phyloP scores from a whole-genome alignment of 2,797 vertebrate species.

The Picus viridis region DNA sequence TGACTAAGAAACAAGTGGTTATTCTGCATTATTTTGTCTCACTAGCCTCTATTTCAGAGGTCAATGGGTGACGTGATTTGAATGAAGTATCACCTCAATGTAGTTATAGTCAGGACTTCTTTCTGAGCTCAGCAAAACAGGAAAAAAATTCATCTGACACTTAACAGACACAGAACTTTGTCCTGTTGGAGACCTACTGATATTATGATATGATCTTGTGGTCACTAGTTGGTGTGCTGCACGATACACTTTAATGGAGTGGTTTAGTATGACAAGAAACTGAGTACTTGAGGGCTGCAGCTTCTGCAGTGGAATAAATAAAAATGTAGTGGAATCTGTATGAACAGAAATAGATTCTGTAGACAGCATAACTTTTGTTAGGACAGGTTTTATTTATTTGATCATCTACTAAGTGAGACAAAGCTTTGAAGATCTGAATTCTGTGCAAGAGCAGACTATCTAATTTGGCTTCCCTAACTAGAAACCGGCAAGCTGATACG shows the following conservation, averaged over 20 bases:
- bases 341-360: neutral
- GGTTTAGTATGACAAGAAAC: neutral
- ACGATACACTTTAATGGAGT: neutral
- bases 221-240: neutral
- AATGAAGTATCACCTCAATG: neutral
- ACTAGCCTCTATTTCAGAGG: neutral
- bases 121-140: neutral
- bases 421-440: neutral
- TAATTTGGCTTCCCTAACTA: neutral
- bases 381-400: neutral
- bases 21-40: neutral
- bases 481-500: neutral
- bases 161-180: neutral
- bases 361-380: neutral
- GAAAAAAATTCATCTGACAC: neutral
- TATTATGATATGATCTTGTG: neutral
- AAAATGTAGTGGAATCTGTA: neutral
- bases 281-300: neutral
- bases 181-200: neutral
- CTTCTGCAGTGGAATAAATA: neutral
- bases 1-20: neutral
- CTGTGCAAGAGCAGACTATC: neutral
- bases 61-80: neutral
- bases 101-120: neutral
- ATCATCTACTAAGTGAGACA: neutral